phyloP scores from a whole-genome alignment of 2,113 vertebrate species.

The Dromas ardeola region DNA sequence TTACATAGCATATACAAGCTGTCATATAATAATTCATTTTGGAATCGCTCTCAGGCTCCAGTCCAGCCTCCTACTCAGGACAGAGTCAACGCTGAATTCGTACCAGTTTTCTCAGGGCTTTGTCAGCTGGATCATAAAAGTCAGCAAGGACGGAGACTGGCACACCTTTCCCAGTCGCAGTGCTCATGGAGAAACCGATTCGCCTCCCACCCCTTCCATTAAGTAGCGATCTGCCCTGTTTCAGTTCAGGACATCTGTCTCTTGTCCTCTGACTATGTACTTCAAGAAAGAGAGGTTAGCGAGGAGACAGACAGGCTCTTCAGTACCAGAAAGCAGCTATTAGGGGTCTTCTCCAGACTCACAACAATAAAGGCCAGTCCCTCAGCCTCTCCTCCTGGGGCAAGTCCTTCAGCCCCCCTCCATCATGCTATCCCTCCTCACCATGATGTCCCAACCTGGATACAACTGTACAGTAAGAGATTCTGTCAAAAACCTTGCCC shows the following conservation, averaged over 20 bases:
- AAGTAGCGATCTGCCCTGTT: not conserved
- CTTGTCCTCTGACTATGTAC: not conserved
- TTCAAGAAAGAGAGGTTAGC: not conserved
- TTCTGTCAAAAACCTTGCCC: not conserved
- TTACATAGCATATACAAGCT: not conserved
- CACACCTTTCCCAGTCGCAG: not conserved
- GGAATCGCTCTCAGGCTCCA: not conserved
- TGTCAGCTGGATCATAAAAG: not conserved
- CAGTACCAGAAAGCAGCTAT: not conserved
- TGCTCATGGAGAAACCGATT: not conserved
- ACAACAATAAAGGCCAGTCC: not conserved
- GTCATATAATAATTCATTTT: not conserved
- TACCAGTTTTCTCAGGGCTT: not conserved
- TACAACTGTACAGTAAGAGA: not conserved
- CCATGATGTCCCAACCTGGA: not conserved
- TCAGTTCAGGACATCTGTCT: not conserved
- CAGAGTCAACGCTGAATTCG: not conserved
- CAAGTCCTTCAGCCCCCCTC: not conserved
- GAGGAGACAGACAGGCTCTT: not conserved
- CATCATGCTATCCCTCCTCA: not conserved
- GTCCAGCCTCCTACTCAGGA: not conserved
- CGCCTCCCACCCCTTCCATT: not conserved
- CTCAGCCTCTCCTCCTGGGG: not conserved
- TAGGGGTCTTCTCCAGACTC: not conserved
- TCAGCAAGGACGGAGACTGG: not conserved